Evolutionary conservation across 2,888 invertebrate genomes (phyloP).

Genomic region (Pseudococcus viburni): DNA sequence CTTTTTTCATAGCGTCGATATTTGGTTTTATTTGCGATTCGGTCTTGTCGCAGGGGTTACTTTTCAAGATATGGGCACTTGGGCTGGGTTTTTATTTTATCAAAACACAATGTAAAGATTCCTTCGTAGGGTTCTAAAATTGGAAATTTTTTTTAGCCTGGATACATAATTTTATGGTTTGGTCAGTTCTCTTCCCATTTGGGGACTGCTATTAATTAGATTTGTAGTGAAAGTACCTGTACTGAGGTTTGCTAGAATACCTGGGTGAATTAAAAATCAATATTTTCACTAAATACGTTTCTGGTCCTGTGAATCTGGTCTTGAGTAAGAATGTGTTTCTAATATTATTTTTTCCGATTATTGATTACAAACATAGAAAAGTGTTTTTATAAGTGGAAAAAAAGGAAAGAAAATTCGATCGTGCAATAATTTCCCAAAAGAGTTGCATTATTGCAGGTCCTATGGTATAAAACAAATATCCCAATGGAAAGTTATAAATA

Average conservation of each 20-base stretch:
- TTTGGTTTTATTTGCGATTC: neutral
- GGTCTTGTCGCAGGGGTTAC: neutral
- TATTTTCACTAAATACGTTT: too few species aligned
- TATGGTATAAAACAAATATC: neutral
- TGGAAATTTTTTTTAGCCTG: too few species aligned
- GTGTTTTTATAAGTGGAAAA: neutral
- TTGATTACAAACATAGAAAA: neutral
- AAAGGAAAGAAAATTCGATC: neutral
- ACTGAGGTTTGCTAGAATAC: too few species aligned
- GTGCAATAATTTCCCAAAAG: conserved; percentile 36
- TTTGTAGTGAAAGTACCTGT: too few species aligned
- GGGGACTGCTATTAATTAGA: too few species aligned
- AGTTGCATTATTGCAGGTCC: neutral
- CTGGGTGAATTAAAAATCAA: too few species aligned
- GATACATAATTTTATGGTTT: too few species aligned
- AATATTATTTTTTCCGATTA: neutral
- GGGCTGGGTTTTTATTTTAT: neutral
- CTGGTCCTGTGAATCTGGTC: too few species aligned
- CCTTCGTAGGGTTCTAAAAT: neutral
- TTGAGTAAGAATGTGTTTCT: neutral
- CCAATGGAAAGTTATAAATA: too few species aligned
- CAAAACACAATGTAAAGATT: neutral
- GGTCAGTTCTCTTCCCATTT: too few species aligned
- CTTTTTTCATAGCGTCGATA: neutral
- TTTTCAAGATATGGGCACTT: neutral